phyloP scores from a whole-genome alignment of 2,888 invertebrate species.

The Acanthococcus lagerstroemiae region DNA sequence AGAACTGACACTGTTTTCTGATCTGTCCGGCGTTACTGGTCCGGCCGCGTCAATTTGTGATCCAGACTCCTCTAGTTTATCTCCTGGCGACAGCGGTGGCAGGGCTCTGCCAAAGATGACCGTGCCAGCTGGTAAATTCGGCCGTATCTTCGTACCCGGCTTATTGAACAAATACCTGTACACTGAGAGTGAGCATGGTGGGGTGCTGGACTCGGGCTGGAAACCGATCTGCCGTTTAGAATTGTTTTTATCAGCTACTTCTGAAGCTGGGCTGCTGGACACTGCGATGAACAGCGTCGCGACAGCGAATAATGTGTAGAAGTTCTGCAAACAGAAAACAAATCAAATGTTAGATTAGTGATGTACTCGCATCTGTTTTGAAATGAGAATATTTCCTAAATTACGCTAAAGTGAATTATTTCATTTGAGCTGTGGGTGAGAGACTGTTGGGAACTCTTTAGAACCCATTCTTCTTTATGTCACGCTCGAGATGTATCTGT shows the following conservation, averaged over 20 bases:
- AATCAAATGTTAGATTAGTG: background rate
- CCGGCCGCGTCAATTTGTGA: slow-evolving; percentile 10
- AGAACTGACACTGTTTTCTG: background rate
- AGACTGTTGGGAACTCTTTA: too few species aligned
- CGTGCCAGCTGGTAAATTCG: slow-evolving; percentile 31
- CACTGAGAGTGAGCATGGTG: slow-evolving; percentile 30
- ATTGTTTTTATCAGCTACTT: background rate
- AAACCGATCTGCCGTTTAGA: slow-evolving; percentile 5
- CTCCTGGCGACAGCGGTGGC: slow-evolving; percentile 20
- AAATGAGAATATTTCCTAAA: too few species aligned
- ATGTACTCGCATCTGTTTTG: background rate
- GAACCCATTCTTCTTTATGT: too few species aligned
- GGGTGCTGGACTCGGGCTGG: background rate
- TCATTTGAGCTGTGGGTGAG: too few species aligned
- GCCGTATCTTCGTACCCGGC: slow-evolving; percentile 30
- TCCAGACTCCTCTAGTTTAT: background rate
- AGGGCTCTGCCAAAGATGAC: slow-evolving; percentile 25
- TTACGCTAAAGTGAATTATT: too few species aligned
- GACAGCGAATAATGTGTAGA: background rate
- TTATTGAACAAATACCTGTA: slow-evolving; percentile 29
- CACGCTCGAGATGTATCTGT: too few species aligned
- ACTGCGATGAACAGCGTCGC: background rate
- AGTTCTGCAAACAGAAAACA: slow-evolving; percentile 3
- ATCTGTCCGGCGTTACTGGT: background rate
- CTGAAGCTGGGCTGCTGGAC: background rate